Evolutionary conservation across 35 echinoderm and acorn worm species (phyloP), one percentile per base, ranked within the genome.

Genomic region (Eucidaris tribuloides): DNA sequence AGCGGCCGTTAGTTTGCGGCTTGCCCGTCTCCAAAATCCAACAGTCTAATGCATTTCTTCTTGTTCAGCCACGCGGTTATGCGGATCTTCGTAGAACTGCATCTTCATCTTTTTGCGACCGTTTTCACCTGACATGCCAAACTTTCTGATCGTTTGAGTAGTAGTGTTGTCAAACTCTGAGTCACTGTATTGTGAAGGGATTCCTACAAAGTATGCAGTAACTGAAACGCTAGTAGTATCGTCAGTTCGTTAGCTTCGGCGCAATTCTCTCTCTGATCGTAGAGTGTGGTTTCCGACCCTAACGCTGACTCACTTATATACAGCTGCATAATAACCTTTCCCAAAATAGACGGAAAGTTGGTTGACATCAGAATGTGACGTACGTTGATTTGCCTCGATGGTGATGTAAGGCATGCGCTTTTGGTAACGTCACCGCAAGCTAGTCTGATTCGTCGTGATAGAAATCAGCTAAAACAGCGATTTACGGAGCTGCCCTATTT

Each of bases 291-390:
- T 91, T 91, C 88, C 88, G 71, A 91, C 7, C 45, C 60, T 27
- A 81, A 79, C 76, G 65, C 86, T 94, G 92, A 94, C 87, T 94
- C 92, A 94, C 82, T 58, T 94, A 85, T 94, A 94, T 90, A 94
- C 85, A 94, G n/a, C n/a, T n/a, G n/a, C 87, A 89, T 86, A 94
- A 81, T 94, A 94, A 94, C 76, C 81, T 46, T 83, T 85, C 92
- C 89, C 83, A 94, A 94, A 94, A 94, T 94, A 94, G 92, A 59
- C 32, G 57, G 33, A 55, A 70, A 28, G 86, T 59, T n/a, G n/a
- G 84, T 94, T n/a, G 92, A 94, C 87, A 85, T 76, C 44, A 85
- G 58, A 35, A 68, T 32, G 52, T 76, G n/a, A n/a, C 41, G 83
- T 42, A 20, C 39, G 45, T 52, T 89, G 81, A 94, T 94, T 94